phyloP scores from a whole-genome alignment of 2,888 invertebrate species.

The Nowickia ferox region DNA sequence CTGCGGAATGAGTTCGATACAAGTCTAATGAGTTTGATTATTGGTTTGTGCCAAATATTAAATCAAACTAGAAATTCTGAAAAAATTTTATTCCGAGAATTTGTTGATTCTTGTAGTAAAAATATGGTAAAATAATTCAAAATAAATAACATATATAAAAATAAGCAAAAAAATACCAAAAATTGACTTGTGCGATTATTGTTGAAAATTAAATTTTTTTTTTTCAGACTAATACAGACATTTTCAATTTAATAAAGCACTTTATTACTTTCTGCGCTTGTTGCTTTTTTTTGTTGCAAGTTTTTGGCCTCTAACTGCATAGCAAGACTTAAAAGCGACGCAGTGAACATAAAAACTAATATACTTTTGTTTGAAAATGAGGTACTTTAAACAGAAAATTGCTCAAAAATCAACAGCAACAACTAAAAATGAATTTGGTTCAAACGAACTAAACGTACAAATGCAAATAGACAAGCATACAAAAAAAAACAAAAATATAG shows the following conservation, averaged over 20 bases:
- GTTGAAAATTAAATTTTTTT: not conserved
- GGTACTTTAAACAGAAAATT: conserved; percentile 12
- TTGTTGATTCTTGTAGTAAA: too few species aligned
- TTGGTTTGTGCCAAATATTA: too few species aligned
- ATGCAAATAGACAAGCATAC: conserved; percentile 1
- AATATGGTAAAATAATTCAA: too few species aligned
- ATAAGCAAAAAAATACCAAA: not conserved
- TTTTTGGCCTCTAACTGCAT: conserved; percentile 32
- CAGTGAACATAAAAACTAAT: conserved; percentile 24
- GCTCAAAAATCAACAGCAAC: conserved; percentile 25
- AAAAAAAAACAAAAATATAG: not conserved
- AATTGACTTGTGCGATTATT: not conserved
- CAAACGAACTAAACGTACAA: conserved; percentile 19
- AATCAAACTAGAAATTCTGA: too few species aligned
- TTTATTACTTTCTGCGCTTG: conserved; percentile 45
- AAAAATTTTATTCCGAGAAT: too few species aligned
- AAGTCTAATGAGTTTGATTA: too few species aligned
- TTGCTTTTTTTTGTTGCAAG: conserved; percentile 5
- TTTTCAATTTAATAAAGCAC: conserved; percentile 60
- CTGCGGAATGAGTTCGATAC: too few species aligned
- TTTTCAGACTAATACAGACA: conserved; percentile 38
- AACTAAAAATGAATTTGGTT: not conserved
- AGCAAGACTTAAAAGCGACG: conserved; percentile 9
- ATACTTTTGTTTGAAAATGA: not conserved
- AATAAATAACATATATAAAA: too few species aligned